Base-by-base conservation (phyloP, 2,888 invertebrate species). In the Anticlea derivata region DNA sequence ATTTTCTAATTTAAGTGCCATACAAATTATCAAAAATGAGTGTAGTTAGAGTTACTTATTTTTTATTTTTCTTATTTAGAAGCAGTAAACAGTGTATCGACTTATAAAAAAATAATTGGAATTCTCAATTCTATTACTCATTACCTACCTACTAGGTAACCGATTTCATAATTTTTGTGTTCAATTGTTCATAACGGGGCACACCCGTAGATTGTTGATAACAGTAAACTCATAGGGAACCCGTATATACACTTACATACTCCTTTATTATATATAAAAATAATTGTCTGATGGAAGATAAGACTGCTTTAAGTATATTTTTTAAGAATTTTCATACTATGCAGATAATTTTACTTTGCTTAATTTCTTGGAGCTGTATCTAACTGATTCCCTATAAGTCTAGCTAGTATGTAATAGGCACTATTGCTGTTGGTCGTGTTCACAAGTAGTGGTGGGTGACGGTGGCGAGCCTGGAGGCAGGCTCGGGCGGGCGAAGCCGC, bases 371-470 rank as follows among this genome's bases (percentile, higher is more conserved):
- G n/a, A n/a, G n/a, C n/a, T n/a, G n/a, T n/a, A n/a, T n/a, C n/a
- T n/a, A n/a, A 27, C 22, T 17, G 41, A 7, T 48, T 52, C 47
- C 52, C 27, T 46, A 37, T 38, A 27, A 35, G 47, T 31, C 11
- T 47, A 47, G 24, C 26, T 34, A 38, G 38, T 31, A 24, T 10
- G 38, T 37, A 12, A 53, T 4, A 24, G 53, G 44, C 39, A 31
- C 40, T 35, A 44, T 39, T 37, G 33, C 2, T 20, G 50, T 31
- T 11, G 12, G 8, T 22, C 59, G 34, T 39, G 55, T 57, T 60
- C 61, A 65, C 50, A 58, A 52, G 55, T 62, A 64, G 54, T 61
- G 63, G 65, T 62, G 61, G 53, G 61, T 51, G 56, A 56, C 53
- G 51, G 60, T 40, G 40, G 60, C 58, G 55, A 47, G 58, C 26